These are phyloP conservation scores for Enteromius treurensis DNA, from an alignment of 2,797 vertebrate species.

Conservation along the genomic window DNA sequence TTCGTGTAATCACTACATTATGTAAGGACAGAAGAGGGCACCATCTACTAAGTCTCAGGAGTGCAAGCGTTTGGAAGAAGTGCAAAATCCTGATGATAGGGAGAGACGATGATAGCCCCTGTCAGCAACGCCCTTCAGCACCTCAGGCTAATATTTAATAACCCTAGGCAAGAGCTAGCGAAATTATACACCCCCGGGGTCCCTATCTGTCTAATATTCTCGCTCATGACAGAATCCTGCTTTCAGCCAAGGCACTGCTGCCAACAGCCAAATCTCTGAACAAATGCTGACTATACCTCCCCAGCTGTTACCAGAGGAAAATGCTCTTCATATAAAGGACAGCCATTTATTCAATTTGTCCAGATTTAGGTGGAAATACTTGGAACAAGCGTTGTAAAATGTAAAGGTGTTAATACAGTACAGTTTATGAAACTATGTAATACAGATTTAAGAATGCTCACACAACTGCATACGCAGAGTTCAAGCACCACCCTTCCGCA, in stretches of 20 bases:
- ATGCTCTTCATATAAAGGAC: constrained; percentile 52
- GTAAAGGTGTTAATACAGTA: background rate
- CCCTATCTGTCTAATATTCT: constrained; percentile 78
- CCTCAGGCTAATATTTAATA: constrained; percentile 73
- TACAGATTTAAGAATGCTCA: background rate
- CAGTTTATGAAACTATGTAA: background rate
- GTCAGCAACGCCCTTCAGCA: constrained; percentile 69
- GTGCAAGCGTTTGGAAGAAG: constrained; percentile 43
- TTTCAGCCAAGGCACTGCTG: constrained; percentile 70
- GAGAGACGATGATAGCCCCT: constrained; percentile 64
- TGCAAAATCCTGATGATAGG: constrained; percentile 58
- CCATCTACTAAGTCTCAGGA: constrained; percentile 50
- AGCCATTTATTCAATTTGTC: constrained; percentile 61
- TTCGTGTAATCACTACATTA: constrained; percentile 15
- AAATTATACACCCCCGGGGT: constrained; percentile 63
- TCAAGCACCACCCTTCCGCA: background rate
- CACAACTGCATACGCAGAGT: background rate
- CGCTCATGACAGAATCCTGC: constrained; percentile 82
- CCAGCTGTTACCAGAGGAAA: constrained; percentile 68
- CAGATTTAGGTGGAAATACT: constrained; percentile 45
- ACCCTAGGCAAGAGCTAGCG: constrained; percentile 59
- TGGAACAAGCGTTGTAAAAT: background rate
- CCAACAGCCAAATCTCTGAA: constrained; percentile 75
- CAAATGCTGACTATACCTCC: constrained; percentile 68
- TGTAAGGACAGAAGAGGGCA: constrained; percentile 68